Evolutionary conservation across 2,113 vertebrate species (phyloP), one percentile per base, ranked within the genome.

Genomic region (Shinisaurus crocodilurus): DNA sequence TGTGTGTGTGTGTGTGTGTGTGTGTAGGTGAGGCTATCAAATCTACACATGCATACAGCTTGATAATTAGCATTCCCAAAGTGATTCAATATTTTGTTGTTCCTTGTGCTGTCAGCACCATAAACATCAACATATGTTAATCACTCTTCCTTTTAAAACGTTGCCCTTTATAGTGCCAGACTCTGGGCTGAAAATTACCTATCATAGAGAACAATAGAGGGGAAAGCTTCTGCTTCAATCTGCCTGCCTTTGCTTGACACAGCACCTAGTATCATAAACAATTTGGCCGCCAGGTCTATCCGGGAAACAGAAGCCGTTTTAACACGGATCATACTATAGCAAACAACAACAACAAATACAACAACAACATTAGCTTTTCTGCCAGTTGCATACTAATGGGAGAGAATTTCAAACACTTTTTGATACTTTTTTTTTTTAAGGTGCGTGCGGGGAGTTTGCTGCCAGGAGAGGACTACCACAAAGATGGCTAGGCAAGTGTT

Each of bases 151-250:
- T 88, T 60, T 88, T 92, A 79, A 92, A 89, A 74, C 45, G 57
- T 90, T 93, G 90, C n/a, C 92, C 91, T 82, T 86, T 88, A 82
- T 60, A 27, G 12, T 90, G 79, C 82, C 89, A 93, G 32, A 82
- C 34, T 88, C 92, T 92, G 90, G 86, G 72, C 92, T 82, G 27
- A 89, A 90, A 94, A 92, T 91, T 27, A 86, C 80, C 88, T 5
- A 60, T 2, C 60, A 89, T 15, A 92, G 20, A n/a, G 34, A 93
- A 93, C 57, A 82, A 88, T 5, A 91, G 77, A 84, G 9, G 5
- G 85, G 50, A 89, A 92, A 50, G 75, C 91, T 91, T 93, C 86
- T 92, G 32, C 15, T 60, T 92, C 70, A 94, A 5, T 9, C 34
- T 93, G 69, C 80, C 88, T 72, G 12, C 93, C 54, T 80, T 23